Conservation (phyloP, 2,797 vertebrate species). For the Hyperoplus immaculatus region DNA sequence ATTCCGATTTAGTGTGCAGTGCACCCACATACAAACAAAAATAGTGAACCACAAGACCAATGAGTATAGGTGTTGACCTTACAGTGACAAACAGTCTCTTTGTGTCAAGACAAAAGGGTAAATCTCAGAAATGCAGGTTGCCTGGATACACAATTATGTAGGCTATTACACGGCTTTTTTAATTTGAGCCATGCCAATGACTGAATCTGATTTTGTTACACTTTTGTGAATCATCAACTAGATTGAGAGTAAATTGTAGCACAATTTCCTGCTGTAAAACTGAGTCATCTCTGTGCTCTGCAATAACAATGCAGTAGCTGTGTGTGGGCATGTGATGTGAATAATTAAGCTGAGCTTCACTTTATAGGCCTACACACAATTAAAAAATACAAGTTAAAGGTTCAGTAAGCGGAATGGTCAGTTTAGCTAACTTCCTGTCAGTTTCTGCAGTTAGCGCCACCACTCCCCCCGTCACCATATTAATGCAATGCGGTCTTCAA, state of each 20-base stretch:
- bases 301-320: constrained; percentile 25
- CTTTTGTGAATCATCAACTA: constrained; percentile 66
- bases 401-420: not conserved
- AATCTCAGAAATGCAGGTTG: constrained; percentile 45
- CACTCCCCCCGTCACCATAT: too few relatives aligned
- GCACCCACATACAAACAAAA: constrained; percentile 34
- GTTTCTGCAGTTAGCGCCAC: too few relatives aligned
- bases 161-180: constrained; percentile 18
- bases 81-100: constrained; percentile 58
- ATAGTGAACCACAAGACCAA: constrained; percentile 41
- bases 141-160: constrained; percentile 18
- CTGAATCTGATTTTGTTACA: constrained; percentile 51
- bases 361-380: not conserved
- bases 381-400: constrained; percentile 20
- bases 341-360: constrained; percentile 24
- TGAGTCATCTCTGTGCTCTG: not conserved
- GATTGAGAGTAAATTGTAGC: not conserved
- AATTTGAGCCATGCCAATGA: constrained; percentile 39
- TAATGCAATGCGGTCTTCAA: too few relatives aligned
- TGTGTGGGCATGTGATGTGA: constrained; percentile 3
- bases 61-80: constrained; percentile 65
- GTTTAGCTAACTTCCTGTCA: too few relatives aligned
- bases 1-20: constrained; percentile 36
- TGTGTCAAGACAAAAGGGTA: constrained; percentile 44
- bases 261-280: constrained; percentile 23